Conservation (phyloP, 1,140 invertebrate genomes). For the Monomorium pharaonis region DNA sequence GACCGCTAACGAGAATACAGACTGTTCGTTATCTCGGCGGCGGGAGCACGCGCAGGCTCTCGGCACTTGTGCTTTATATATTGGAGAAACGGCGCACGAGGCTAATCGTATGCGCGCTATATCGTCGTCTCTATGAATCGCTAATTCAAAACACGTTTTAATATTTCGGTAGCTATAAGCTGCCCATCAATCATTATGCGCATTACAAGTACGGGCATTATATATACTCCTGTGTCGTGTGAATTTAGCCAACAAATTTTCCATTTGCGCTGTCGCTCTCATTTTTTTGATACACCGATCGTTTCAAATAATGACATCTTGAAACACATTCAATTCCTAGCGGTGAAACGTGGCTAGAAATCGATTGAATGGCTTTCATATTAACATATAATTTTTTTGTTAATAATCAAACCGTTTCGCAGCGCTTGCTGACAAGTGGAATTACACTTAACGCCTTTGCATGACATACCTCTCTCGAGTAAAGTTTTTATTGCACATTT, state of each 20-base stretch:
- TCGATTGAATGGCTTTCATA: neutral
- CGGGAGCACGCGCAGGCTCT: conserved; percentile 76
- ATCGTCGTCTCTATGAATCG: conserved; percentile 47
- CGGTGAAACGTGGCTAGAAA: neutral
- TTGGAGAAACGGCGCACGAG: conserved; percentile 50
- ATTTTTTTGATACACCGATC: neutral
- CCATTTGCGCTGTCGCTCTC: neutral
- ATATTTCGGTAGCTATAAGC: neutral
- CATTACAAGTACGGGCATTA: neutral
- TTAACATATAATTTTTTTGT: neutral
- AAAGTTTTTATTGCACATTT: conserved; percentile 8
- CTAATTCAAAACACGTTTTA: conserved; percentile 3
- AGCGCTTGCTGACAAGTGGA: neutral
- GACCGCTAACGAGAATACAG: conserved; percentile 78
- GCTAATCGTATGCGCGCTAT: neutral
- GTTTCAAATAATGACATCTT: neutral
- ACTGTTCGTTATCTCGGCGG: conserved; percentile 77
- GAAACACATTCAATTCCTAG: neutral
- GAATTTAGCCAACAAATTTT: neutral
- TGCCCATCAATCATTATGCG: neutral
- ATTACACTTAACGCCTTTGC: neutral
- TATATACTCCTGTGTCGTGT: neutral
- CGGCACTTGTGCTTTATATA: conserved; percentile 75
- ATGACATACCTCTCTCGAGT: neutral
- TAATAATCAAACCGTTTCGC: neutral